Conservation (phyloP, 1,140 invertebrate species). For the Drosophila ogumai region DNA sequence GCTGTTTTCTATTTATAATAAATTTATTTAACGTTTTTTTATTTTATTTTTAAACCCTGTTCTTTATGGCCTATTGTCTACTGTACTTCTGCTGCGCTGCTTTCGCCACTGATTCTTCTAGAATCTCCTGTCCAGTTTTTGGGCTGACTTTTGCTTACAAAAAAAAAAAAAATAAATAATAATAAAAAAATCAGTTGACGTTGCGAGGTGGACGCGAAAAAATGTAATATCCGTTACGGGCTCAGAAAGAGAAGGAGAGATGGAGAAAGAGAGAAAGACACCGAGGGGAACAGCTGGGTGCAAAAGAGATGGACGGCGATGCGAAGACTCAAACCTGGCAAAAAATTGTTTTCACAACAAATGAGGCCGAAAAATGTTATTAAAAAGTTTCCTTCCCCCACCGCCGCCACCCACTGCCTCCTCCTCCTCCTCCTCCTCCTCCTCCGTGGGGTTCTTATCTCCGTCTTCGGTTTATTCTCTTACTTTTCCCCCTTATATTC, state of each 20-base stretch:
- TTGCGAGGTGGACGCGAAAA: conserved; percentile 74
- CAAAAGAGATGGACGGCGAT: conserved; percentile 9
- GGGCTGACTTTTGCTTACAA: conserved; percentile 55
- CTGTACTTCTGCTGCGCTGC: conserved; percentile 36
- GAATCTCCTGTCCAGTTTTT: conserved; percentile 26
- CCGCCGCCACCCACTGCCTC: conserved; percentile 5
- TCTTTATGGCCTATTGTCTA: background rate
- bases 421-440: background rate
- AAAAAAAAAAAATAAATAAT: conserved; percentile 13
- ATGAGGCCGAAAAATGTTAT: conserved; percentile 83
- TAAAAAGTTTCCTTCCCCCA: conserved; percentile 78
- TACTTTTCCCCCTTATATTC: conserved; percentile 26
- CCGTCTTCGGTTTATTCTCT: conserved; percentile 32
- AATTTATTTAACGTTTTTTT: background rate
- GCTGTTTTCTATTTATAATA: background rate
- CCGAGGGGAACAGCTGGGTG: background rate
- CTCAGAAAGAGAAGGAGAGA: conserved; percentile 5
- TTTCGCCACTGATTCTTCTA: conserved; percentile 20
- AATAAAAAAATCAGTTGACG: conserved; percentile 47
- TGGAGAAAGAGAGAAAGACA: background rate
- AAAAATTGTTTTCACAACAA: conserved; percentile 83
- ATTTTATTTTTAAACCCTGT: background rate
- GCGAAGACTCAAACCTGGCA: conserved; percentile 44
- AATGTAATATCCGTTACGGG: conserved; percentile 81
- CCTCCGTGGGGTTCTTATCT: conserved; percentile 19